Percentiles rank a stretch among this genome's conserved stretches.
Evolutionary conservation across 2,888 invertebrate genomes (phyloP).

Genomic region (Lacanobia wlatinum): DNA sequence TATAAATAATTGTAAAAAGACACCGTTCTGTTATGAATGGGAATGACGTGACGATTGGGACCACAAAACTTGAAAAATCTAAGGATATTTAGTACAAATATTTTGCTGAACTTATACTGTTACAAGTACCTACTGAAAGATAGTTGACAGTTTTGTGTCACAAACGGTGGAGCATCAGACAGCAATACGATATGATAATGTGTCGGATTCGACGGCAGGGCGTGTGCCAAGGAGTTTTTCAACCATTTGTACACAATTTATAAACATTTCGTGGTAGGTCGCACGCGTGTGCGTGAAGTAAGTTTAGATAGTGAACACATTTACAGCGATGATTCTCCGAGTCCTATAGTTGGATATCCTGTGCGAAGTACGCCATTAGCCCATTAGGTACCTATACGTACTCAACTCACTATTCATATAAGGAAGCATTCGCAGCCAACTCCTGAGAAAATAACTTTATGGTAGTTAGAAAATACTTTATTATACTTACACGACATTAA

Average conservation of each 20-base stretch:
- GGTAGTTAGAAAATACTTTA: not conserved
- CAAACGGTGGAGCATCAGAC: slow-evolving; percentile 17
- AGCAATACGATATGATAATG: slow-evolving; percentile 37
- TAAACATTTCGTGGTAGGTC: slow-evolving; percentile 43
- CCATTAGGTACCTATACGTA: slow-evolving; percentile 1
- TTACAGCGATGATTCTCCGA: slow-evolving; percentile 40
- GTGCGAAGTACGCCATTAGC: slow-evolving; percentile 9
- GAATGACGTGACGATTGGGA: slow-evolving; percentile 46
- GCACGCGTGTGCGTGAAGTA: slow-evolving; percentile 11
- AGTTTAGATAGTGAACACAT: slow-evolving; percentile 21
- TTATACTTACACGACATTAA: no score
- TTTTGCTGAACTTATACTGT: not conserved
- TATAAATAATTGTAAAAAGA: slow-evolving; percentile 69
- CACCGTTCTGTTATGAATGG: slow-evolving; percentile 64
- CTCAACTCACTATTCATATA: not conserved
- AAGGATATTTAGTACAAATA: slow-evolving; percentile 17
- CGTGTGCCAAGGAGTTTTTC: slow-evolving; percentile 54
- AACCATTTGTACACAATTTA: slow-evolving; percentile 49
- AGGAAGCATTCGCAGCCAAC: not conserved
- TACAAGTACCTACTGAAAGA: slow-evolving; percentile 25
- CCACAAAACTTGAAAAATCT: slow-evolving; percentile 8
- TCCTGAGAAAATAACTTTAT: slow-evolving; percentile 3
- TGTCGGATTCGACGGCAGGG: slow-evolving; percentile 29
- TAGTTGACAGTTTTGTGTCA: slow-evolving; percentile 23
- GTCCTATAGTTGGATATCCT: slow-evolving; percentile 49